These are phyloP conservation scores for Mormyrus lacerda DNA, from an alignment of 2,113 vertebrate species.

Conservation along the genomic window DNA sequence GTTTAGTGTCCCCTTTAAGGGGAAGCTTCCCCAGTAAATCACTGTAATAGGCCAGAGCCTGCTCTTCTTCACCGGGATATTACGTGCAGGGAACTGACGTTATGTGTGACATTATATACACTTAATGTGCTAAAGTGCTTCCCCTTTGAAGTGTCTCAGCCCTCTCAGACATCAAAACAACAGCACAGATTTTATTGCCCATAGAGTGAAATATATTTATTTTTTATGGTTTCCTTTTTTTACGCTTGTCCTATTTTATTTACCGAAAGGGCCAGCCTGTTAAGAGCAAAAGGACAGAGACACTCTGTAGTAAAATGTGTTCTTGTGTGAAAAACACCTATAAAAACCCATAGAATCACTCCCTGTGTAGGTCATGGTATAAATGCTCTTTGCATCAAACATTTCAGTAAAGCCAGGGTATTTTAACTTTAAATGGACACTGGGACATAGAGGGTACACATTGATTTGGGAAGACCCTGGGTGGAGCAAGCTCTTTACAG, in stretches of 20 bases:
- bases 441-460: background rate
- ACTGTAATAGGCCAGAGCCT: background rate
- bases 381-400: conserved; percentile 39
- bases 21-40: background rate
- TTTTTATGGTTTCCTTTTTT: conserved; percentile 32
- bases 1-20: background rate
- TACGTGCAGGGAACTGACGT: conserved; percentile 14
- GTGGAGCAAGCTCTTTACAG: background rate
- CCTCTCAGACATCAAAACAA: conserved; percentile 29
- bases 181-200: conserved; percentile 39
- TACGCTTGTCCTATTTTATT: conserved; percentile 44
- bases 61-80: conserved; percentile 15
- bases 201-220: conserved; percentile 33
- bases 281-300: conserved; percentile 27
- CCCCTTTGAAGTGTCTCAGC: conserved; percentile 22
- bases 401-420: conserved; percentile 35
- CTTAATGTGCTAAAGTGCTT: conserved; percentile 30
- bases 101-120: conserved; percentile 32
- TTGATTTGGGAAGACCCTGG: background rate
- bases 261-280: conserved; percentile 33
- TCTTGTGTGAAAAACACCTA: conserved; percentile 18
- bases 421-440: background rate
- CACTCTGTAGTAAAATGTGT: conserved; percentile 9
- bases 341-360: background rate
- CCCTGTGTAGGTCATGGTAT: conserved; percentile 15